Base-by-base conservation (phyloP, 2,888 invertebrate species). In the Protonemura montana region DNA sequence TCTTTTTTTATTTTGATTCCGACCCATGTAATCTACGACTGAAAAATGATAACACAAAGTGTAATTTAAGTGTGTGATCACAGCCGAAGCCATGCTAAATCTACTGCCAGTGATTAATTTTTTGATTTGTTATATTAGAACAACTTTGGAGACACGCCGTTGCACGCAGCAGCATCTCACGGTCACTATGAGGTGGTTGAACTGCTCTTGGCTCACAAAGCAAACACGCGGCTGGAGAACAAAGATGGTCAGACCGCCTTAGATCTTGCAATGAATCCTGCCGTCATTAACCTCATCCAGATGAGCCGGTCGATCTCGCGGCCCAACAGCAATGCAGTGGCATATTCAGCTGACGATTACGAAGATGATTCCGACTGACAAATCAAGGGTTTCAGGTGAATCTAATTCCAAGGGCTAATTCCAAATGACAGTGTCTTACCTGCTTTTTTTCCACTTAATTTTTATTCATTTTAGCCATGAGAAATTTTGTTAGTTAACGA, bases 131-230 rank as follows among this genome's bases (percentile, higher is more conserved):
- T 25, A 80, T 87, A 87, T n/a, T 89, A 94, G 94, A 95, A 95
- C 90, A 94, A 94, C 91, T 91, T 95, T 88, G 94, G 95, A 16
- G 95, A 95, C 89, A 94, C 94, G 5, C 93, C 95, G 0, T 89
- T 95, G 35, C 95, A 95, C 89, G 92, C 93, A 16, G 94, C 94
- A 77, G 92, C 94, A 0, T 93, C 92, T 91, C 93, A 93, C 89
- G 93, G 93, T n/a, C 94, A 94, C 88, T 89, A 91, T 42, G 92
- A 93, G 77, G 92, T 93, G 85, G 93, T 94, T 0, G 90, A 92
- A 88, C 88, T 93, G 83, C 90, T 95, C 85, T 89, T 95, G 86
- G 91, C 93, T 81, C 91, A 92, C 89, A 93, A 92, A 76, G 93
- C 93, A 26, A 90, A 92, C 88, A 90, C 92, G 5, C 90, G 91